Base-by-base conservation (phyloP, 2,113 vertebrate genomes). In the Puntigrus tetrazona region DNA sequence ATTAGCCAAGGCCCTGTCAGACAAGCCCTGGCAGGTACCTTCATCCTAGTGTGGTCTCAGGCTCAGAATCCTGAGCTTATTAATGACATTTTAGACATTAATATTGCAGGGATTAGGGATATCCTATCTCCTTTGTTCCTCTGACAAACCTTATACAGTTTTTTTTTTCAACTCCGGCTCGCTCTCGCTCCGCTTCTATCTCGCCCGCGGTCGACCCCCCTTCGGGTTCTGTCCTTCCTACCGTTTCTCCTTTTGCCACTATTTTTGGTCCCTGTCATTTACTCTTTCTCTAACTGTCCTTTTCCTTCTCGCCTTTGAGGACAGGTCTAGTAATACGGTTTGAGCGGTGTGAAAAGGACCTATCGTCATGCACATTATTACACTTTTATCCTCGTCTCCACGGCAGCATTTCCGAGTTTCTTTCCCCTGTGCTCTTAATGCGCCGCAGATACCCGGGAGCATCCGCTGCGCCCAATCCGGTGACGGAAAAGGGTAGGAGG, bases 31-130 rank as follows among this genome's bases (percentile, higher is more conserved):
- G 95, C 94, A 94, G 93, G 93, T 94, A 93, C 93, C 92, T 93
- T 89, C 94, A 86, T 94, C 90, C 90, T 95, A 90, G 93, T 96
- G 94, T 94, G 95, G 93, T 94, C 94, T 90, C 92, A 90, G 91
- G 92, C 95, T 94, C 91, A 77, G 47, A 87, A 86, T 92, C 91
- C 92, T 91, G 93, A 94, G 93, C 89, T 92, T 92, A 91, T 90
- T 93, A 94, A 93, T 93, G 93, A 93, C 95, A 95, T 94, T 96
- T 95, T 94, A 95, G 92, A 95, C 84, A 89, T 92, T 94, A 92
- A 93, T 93, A 93, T 89, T 92, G 94, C 78, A 1, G 82, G 92
- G 92, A 95, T 95, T 94, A 94, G 93, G 89, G 89, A 90, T 93
- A 92, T 93, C 91, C 92, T 89, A 92, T 92, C 93, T 94, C 92